These are phyloP conservation scores for Acholoe squamosa DNA, from an alignment of 2,888 invertebrate species.

Conservation along the genomic window DNA sequence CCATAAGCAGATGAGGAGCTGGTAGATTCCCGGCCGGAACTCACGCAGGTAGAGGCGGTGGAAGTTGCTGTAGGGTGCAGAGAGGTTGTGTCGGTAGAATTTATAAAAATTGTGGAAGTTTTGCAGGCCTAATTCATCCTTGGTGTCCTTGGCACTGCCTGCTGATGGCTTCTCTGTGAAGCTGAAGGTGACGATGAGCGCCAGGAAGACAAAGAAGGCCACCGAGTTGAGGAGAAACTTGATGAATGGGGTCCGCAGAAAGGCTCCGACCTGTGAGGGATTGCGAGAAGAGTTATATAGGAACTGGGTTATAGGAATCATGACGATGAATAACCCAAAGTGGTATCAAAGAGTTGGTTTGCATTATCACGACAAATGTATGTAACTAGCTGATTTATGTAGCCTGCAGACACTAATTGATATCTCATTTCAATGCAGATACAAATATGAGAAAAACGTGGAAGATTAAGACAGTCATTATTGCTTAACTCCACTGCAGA, in stretches of 20 bases:
- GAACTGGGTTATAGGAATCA: no score
- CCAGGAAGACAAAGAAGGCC: conserved; percentile 64
- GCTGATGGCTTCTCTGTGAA: conserved; percentile 64
- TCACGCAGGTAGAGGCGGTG: conserved; percentile 61
- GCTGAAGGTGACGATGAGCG: conserved; percentile 61
- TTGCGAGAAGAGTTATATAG: no score
- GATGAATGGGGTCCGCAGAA: conserved; percentile 65
- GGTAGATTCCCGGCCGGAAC: conserved; percentile 62
- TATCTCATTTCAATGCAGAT: no score
- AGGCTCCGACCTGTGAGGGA: conserved; percentile 59
- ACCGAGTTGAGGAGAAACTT: conserved; percentile 63
- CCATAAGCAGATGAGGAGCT: conserved; percentile 63
- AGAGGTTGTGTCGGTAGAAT: conserved; percentile 51
- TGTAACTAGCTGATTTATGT: no score
- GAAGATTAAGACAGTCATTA: no score
- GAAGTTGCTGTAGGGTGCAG: conserved; percentile 53
- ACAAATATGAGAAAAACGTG: no score
- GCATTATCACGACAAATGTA: no score
- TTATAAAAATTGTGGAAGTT: conserved; percentile 49
- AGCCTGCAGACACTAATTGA: no score
- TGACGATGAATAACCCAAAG: no score
- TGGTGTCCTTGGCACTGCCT: conserved; percentile 52
- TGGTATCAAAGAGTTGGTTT: no score
- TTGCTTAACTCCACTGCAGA: no score
- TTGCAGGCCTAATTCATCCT: conserved; percentile 33